These are phyloP conservation scores for Leuctra nigra DNA, from an alignment of 2,888 invertebrate species.

Conservation along the genomic window DNA sequence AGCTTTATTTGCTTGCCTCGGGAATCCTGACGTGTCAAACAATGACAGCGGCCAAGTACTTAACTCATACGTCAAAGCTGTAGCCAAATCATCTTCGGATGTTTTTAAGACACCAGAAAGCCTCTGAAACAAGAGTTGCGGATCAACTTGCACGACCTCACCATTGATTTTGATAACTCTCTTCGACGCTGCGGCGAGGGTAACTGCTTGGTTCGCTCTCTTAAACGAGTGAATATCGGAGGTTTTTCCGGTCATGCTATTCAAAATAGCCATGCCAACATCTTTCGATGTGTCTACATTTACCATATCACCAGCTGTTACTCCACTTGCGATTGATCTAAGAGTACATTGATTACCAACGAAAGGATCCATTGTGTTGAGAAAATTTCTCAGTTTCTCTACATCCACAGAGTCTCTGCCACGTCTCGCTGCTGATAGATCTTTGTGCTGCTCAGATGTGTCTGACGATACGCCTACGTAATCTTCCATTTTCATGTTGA, in stretches of 20 bases:
- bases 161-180: not conserved
- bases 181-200: not conserved
- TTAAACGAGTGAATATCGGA: not conserved
- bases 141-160: not conserved
- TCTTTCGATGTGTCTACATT: not conserved
- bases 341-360: not conserved
- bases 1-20: not conserved
- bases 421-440: not conserved
- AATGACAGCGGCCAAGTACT: not conserved
- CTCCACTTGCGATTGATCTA: no score
- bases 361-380: not conserved
- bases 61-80: not conserved
- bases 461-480: not conserved
- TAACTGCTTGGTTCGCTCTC: not conserved
- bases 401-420: not conserved
- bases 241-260: not conserved
- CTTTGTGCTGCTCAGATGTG: not conserved
- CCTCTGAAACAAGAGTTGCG: not conserved
- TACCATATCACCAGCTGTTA: not conserved
- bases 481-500: conserved; percentile 27
- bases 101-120: not conserved
- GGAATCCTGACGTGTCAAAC: not conserved
- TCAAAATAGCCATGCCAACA: not conserved
- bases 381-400: not conserved
- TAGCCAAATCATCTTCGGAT: not conserved